Evolutionary conservation across 2,888 invertebrate species (phyloP).

Genomic region (Lysandra coridon): DNA sequence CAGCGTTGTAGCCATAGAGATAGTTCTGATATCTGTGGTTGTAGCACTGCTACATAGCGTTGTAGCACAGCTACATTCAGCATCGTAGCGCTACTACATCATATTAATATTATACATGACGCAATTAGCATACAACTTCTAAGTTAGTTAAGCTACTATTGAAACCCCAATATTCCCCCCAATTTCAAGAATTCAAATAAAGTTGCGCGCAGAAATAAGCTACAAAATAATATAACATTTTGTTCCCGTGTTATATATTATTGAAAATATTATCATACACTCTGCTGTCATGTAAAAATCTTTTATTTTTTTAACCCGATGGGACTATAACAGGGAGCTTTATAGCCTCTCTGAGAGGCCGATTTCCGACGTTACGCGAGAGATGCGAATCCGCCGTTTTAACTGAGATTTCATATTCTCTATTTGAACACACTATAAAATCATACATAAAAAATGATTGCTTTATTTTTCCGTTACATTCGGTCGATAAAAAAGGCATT

Average conservation of each 20-base stretch:
- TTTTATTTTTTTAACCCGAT: background rate
- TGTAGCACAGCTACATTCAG: too few species aligned
- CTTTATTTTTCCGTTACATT: conserved; percentile 1
- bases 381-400: conserved; percentile 14
- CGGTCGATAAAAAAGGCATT: background rate
- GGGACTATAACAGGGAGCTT: conserved; percentile 2
- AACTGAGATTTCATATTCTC: background rate
- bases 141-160: background rate
- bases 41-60: too few species aligned
- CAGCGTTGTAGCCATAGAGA: too few species aligned
- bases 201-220: background rate
- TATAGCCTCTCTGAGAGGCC: conserved; percentile 5
- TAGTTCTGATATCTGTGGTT: too few species aligned
- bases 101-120: too few species aligned
- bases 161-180: background rate
- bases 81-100: background rate
- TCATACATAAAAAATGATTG: background rate
- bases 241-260: background rate
- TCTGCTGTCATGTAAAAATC: conserved; percentile 2
- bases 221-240: background rate
- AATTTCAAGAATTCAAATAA: background rate
- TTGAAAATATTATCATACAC: background rate
- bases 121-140: background rate
- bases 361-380: background rate
- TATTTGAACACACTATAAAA: conserved; percentile 4